Conservation (phyloP, 2,888 invertebrate genomes). For the Cheiracanthium punctorium region DNA sequence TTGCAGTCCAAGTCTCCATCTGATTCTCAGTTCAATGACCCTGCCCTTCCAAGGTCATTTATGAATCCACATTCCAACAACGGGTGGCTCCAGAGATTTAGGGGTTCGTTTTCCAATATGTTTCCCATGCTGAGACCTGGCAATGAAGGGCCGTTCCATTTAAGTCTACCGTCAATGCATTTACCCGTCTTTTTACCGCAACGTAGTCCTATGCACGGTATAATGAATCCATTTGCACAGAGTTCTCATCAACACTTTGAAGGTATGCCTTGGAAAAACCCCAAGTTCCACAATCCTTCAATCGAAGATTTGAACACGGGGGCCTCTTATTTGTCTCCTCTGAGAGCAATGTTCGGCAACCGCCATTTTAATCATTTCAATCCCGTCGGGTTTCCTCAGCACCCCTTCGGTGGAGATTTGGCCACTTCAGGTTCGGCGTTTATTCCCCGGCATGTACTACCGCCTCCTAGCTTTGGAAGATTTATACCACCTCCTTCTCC, state of each 20-base stretch:
- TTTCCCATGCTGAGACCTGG: slow-evolving; percentile 29
- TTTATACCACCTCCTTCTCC: slow-evolving; percentile 25
- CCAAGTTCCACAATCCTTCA: neutral
- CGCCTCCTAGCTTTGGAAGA: slow-evolving; percentile 3
- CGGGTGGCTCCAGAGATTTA: slow-evolving; percentile 43
- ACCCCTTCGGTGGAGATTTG: slow-evolving; percentile 3
- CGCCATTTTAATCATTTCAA: slow-evolving; percentile 19
- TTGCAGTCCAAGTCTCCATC: neutral
- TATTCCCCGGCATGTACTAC: neutral
- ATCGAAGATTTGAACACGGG: neutral
- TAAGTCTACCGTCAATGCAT: slow-evolving; percentile 12
- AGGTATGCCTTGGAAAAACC: neutral
- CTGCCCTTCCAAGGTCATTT: neutral
- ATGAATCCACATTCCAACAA: neutral
- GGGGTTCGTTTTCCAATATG: slow-evolving; percentile 38
- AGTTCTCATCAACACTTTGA: neutral
- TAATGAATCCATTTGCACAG: neutral
- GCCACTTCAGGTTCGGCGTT: slow-evolving; percentile 14
- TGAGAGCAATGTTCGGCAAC: neutral
- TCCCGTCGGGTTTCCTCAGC: neutral
- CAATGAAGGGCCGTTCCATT: neutral
- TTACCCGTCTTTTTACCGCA: slow-evolving; percentile 13
- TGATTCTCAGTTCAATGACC: neutral
- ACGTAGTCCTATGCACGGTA: neutral
- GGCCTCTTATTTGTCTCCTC: neutral